phyloP scores from a whole-genome alignment of 2,888 invertebrate species.

The Lasioglossum malachurum region DNA sequence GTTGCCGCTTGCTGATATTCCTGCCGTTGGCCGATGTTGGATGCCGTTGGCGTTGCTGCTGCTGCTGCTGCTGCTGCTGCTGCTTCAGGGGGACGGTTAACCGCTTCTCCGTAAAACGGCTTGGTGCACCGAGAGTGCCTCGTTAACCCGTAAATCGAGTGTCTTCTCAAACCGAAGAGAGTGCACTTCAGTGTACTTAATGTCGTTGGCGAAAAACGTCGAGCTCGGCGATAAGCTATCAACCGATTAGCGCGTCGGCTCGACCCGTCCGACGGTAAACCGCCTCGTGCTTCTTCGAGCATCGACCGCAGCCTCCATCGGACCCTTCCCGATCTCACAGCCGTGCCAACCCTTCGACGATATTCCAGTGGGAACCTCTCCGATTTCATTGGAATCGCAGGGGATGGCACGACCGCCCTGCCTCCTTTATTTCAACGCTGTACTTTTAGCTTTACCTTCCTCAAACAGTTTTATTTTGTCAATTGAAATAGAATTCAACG shows the following conservation, averaged over 20 bases:
- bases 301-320: conserved; percentile 3
- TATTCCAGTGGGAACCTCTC: background rate
- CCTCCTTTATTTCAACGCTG: background rate
- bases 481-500: background rate
- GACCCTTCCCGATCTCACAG: background rate
- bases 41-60: conserved; percentile 15
- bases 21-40: background rate
- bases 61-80: conserved; percentile 33
- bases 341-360: background rate
- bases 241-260: conserved; percentile 28
- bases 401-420: background rate
- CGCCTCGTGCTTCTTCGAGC: conserved; percentile 14
- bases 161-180: conserved; percentile 64
- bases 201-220: conserved; percentile 60
- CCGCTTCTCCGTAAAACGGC: conserved; percentile 64
- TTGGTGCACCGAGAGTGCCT: conserved; percentile 63
- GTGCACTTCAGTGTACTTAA: conserved; percentile 61
- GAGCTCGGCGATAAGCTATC: conserved; percentile 59
- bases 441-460: background rate
- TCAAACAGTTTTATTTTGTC: background rate
- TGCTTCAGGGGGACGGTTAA: conserved; percentile 61
- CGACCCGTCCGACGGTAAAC: conserved; percentile 15
- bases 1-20: background rate
- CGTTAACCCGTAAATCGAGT: conserved; percentile 68
- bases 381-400: background rate